Evolutionary conservation across 2,113 vertebrate genomes (phyloP), one percentile per base, ranked within the genome.

Genomic region (Amblyornis subalaris): DNA sequence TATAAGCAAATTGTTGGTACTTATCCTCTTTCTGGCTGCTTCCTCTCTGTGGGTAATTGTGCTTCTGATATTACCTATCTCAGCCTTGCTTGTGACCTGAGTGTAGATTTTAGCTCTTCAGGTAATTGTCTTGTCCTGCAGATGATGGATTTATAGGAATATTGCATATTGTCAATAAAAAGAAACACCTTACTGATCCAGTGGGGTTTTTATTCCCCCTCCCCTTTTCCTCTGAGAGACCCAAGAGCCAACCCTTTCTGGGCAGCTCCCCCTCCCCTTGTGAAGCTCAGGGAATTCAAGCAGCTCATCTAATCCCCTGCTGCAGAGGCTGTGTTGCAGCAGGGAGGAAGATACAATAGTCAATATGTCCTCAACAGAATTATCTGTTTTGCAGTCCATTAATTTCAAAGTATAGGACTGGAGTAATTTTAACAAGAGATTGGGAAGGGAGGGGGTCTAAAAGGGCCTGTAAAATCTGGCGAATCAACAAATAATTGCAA

Each of bases 1-100:
- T 31, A 58, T 76, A 93, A 69, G 51, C 75, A 94, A 80, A 92
- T 88, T 80, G 67, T 73, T 84, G 54, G 45, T 70, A 70, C 90
- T 90, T 90, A 74, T 93, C 31, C 31, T 82, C 47, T 47, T 91
- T 65, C 85, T 94, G 45, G 7, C 53, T 65, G 66, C 40, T 78
- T 66, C 57, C 38, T 84, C 85, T 61, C 58, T 0, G 0, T 66
- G 47, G 47, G 51, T 55, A 44, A 66, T 76, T 60, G 42, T 60
- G 47, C 14, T 28, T 89, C 61, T 75, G 75, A 61, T 81, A 74
- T 74, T 89, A 60, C 33, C 15, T 9, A 74, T 33, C 64, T 90
- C 55, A 83, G n/a, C 60, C 72, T 53, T 67, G 25, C 53, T 69
- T 64, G 36, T 80, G 76, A 78, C 67, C 67, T 12, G 14, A 60